These are phyloP conservation scores for Lepidurus packardi DNA, from an alignment of 1,140 invertebrate genomes.

Conservation along the genomic window DNA sequence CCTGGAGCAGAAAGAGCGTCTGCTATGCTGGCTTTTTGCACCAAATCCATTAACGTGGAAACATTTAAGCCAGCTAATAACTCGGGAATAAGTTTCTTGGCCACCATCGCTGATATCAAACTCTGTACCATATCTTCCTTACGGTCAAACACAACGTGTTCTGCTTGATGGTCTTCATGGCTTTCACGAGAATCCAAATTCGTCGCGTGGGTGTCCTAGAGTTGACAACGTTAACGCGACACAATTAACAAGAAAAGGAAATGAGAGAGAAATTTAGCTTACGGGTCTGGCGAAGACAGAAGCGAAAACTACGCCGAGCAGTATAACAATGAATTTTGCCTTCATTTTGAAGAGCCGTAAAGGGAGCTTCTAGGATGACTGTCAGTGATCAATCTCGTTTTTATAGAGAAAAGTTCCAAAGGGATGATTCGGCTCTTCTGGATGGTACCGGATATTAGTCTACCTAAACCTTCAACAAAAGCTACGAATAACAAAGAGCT, in stretches of 20 bases:
- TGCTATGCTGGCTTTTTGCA: slow-evolving; percentile 28
- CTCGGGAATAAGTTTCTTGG: slow-evolving; percentile 23
- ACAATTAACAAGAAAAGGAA: neutral
- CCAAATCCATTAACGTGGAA: slow-evolving; percentile 31
- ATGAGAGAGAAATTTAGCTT: neutral
- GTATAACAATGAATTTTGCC: neutral
- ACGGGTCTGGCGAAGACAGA: slow-evolving; percentile 8
- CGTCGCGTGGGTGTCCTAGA: neutral
- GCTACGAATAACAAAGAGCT: neutral
- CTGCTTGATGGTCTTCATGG: neutral
- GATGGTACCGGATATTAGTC: neutral
- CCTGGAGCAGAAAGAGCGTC: slow-evolving; percentile 32
- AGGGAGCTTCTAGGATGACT: neutral
- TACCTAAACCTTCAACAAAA: neutral
- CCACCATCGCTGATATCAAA: neutral
- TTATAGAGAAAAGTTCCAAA: neutral
- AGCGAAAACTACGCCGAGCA: neutral
- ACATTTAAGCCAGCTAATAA: slow-evolving; percentile 8
- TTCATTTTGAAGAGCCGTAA: neutral
- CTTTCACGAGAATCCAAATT: neutral
- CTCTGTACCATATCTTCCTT: neutral
- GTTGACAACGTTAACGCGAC: neutral
- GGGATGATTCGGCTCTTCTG: neutral
- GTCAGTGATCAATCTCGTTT: neutral
- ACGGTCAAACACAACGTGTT: neutral